Evolutionary conservation across 2,113 vertebrate species (phyloP).

Genomic region (Stictonetta naevosa): DNA sequence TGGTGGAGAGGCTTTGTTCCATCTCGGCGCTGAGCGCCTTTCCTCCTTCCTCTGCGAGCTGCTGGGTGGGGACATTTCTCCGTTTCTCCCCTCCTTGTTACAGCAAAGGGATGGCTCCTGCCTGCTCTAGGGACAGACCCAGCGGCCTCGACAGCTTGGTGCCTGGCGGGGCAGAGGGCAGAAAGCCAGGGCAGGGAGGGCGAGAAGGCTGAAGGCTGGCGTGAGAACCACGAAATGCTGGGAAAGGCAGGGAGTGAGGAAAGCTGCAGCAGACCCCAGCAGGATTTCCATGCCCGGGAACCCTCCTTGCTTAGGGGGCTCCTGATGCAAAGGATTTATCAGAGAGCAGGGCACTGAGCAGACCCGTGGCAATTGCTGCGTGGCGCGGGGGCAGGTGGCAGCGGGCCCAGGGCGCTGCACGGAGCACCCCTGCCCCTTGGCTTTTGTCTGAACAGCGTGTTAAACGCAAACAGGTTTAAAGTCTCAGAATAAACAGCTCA

Average conservation of each 20-base stretch:
- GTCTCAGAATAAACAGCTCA: background rate
- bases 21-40: rapidly evolving
- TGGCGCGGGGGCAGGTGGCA: background rate
- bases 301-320: background rate
- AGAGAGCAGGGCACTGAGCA: background rate
- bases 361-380: rapidly evolving
- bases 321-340: rapidly evolving
- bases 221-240: rapidly evolving
- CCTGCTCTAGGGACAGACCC: background rate
- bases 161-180: background rate
- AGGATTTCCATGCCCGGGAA: background rate
- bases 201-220: background rate
- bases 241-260: background rate
- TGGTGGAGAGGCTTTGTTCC: background rate
- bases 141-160: background rate
- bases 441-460: background rate
- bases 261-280: rapidly evolving
- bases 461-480: background rate
- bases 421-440: background rate
- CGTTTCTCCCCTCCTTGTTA: rapidly evolving
- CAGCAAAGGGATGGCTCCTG: background rate
- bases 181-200: background rate
- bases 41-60: background rate
- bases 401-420: background rate
- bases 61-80: background rate